phyloP scores from a whole-genome alignment of 2,888 invertebrate genomes.

The Carterocephalus palaemon region DNA sequence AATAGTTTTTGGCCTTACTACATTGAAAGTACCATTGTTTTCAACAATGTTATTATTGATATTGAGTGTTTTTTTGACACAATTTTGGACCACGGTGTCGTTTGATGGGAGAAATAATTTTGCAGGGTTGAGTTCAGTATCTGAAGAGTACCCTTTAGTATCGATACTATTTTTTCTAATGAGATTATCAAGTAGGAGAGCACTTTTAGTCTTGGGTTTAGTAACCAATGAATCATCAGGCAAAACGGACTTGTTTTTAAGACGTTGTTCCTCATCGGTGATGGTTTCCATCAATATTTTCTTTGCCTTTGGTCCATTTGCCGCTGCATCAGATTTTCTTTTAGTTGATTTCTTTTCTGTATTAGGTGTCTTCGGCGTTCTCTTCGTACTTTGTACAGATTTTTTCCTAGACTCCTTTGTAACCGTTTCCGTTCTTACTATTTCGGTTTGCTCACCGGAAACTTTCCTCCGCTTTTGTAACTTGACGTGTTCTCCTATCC shows the following conservation, averaged over 20 bases:
- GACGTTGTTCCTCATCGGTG: slow-evolving; percentile 53
- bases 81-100: slow-evolving; percentile 56
- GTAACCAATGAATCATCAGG: slow-evolving; percentile 42
- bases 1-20: slow-evolving; percentile 58
- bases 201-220: slow-evolving; percentile 71
- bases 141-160: slow-evolving; percentile 56
- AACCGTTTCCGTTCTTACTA: slow-evolving; percentile 47
- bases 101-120: slow-evolving; percentile 66
- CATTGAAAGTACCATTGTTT: slow-evolving; percentile 48
- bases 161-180: slow-evolving; percentile 79
- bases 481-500: slow-evolving; percentile 76
- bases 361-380: slow-evolving; percentile 48
- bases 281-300: slow-evolving; percentile 49
- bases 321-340: slow-evolving; percentile 58
- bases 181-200: slow-evolving; percentile 75
- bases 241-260: slow-evolving; percentile 45
- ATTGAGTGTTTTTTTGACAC: slow-evolving; percentile 66
- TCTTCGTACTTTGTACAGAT: slow-evolving; percentile 44
- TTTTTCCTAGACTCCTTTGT: slow-evolving; percentile 59
- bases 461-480: slow-evolving; percentile 76
- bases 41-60: slow-evolving; percentile 73
- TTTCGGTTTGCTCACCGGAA: slow-evolving; percentile 59
- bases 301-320: slow-evolving; percentile 49
- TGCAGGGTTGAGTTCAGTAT: slow-evolving; percentile 65
- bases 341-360: slow-evolving; percentile 65